These are phyloP conservation scores for Torymus texanus DNA, from an alignment of 2,888 invertebrate species.

Conservation along the genomic window DNA sequence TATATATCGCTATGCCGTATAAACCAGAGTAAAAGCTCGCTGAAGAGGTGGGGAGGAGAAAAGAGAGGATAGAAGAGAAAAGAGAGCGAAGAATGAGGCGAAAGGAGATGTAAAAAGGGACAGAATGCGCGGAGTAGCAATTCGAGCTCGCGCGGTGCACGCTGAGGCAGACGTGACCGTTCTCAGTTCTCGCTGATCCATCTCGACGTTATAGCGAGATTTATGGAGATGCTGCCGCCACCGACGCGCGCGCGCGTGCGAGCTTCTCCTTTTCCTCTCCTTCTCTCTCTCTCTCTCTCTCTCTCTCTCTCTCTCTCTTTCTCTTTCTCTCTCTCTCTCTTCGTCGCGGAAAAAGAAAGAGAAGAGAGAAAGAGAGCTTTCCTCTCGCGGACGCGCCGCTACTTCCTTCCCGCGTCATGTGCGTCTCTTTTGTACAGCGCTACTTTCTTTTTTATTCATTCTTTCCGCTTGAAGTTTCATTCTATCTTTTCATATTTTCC, in stretches of 20 bases:
- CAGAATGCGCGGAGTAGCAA: constrained; percentile 37
- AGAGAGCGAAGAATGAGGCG: constrained; percentile 21
- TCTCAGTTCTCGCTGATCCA: constrained; percentile 68
- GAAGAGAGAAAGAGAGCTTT: constrained; percentile 18
- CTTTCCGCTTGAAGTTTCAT: constrained; percentile 54
- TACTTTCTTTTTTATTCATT: constrained; percentile 51
- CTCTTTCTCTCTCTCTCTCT: not conserved
- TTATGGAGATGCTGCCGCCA: constrained; percentile 69
- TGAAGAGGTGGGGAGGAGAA: not conserved
- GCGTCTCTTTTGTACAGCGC: constrained; percentile 44
- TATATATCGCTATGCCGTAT: constrained; percentile 23
- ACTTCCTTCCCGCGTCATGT: constrained; percentile 10
- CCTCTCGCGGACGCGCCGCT: not conserved
- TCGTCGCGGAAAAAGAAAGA: constrained; percentile 1
- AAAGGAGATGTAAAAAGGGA: constrained; percentile 46
- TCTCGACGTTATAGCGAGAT: constrained; percentile 74
- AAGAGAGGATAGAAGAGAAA: not conserved
- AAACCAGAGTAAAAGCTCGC: not conserved
- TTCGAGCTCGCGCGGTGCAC: constrained; percentile 28
- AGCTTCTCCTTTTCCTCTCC: not conserved
- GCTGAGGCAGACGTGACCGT: constrained; percentile 69
- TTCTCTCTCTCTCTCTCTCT: not conserved
- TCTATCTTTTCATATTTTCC: constrained; percentile 54
- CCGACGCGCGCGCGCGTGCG: not conserved
- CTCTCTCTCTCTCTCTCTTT: constrained; percentile 3